Base-by-base conservation (phyloP, 2,888 invertebrate genomes). In the Eilema caniola region DNA sequence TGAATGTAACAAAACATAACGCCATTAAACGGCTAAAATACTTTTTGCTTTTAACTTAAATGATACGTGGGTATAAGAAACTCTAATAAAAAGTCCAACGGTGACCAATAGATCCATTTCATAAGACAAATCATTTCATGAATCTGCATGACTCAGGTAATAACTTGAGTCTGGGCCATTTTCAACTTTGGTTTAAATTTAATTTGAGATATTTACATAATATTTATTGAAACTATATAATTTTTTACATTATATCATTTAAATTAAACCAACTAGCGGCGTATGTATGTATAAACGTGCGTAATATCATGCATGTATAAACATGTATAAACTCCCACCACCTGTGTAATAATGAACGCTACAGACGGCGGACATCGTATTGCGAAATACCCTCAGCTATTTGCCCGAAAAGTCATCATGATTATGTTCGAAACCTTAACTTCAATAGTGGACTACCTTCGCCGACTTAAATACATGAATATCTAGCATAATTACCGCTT, bases 371-470 rank as follows among this genome's bases (percentile, higher is more conserved):
- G 57, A 16, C 59, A 25, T 7, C 25, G 20, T 41, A 37, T 68
- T 68, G 57, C n/a, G 62, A 68, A 62, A 68, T 37, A 28, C 41
- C 12, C 57, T 16, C 33, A 68, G 57, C 25, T 41, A 56, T 67
- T 53, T 57, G 62, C 62, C 47, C 56, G 60, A 62, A 71, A 70
- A 77, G 28, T 67, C 62, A 67, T 41, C 53, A 57, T 16, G 28
- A 63, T 25, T 66, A 63, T 41, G 53, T 11, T 8, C 47, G 23
- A 71, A 67, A 37, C 67, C 57, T 62, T 62, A 72, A 28, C 59
- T 57, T 64, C 66, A 63, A 71, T 68, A 74, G 65, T 66, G 37
- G 69, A 28, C 66, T 53, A 10, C 76, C 72, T 76, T 77, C 64
- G 31, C 65, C 60, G 60, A 73, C 68, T 66, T 67, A 25, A 68